These are phyloP conservation scores for Neolamprologus devosi DNA, from an alignment of 2,113 vertebrate species.

Conservation along the genomic window DNA sequence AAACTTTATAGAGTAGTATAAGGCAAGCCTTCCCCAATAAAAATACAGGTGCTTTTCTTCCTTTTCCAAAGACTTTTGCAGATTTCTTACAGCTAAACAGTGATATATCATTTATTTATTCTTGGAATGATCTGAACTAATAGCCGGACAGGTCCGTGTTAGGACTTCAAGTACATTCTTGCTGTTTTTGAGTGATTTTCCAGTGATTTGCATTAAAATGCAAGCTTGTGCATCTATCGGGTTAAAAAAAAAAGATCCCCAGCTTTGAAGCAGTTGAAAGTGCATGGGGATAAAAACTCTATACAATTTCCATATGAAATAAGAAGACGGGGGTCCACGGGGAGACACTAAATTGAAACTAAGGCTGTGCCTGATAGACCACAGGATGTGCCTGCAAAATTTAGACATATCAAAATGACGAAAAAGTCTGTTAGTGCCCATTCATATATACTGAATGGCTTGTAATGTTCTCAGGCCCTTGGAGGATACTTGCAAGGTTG, in stretches of 20 bases:
- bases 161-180: background rate
- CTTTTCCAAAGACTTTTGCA: constrained; percentile 53
- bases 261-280: constrained; percentile 63
- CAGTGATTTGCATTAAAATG: constrained; percentile 75
- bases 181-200: constrained; percentile 64
- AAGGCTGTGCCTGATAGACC: constrained; percentile 92
- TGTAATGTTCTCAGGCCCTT: constrained; percentile 87
- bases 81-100: constrained; percentile 38
- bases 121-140: constrained; percentile 12
- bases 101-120: constrained; percentile 42
- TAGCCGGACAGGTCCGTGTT: background rate
- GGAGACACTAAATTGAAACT: constrained; percentile 98
- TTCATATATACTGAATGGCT: constrained; percentile 91
- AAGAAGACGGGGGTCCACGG: constrained; percentile 82
- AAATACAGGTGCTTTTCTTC: constrained; percentile 62
- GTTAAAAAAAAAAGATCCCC: constrained; percentile 42
- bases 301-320: constrained; percentile 82
- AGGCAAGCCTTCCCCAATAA: constrained; percentile 51
- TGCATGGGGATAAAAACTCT: constrained; percentile 46
- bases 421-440: constrained; percentile 98
- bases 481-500: constrained; percentile 81
- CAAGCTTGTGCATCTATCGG: constrained; percentile 76
- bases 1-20: constrained; percentile 60
- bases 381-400: constrained; percentile 99
- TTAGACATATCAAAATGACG: constrained; percentile 87